Evolutionary conservation across 2,888 invertebrate species (phyloP), one percentile per base, ranked within the genome.

Genomic region (Diloba caeruleocephala): DNA sequence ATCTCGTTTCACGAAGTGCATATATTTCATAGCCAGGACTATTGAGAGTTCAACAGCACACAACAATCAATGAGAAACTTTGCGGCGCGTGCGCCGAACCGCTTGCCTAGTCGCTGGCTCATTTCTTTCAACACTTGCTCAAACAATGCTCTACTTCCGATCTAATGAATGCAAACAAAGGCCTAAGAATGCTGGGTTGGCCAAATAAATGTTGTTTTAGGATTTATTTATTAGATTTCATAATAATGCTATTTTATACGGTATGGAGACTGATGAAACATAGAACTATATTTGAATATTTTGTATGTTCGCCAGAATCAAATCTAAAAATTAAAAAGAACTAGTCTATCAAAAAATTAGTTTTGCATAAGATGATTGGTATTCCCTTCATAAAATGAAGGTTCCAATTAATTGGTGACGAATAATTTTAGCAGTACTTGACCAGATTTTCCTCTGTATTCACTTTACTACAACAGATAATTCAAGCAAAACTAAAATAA

Each of bases 81-180:
- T 39, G 28, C 42, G 37, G 44, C 50, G 50, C 58, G 59, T 64
- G 71, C 56, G 52, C 58, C 46, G 60, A n/a, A 42, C 48, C 44
- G 53, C 51, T 46, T 44, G 65, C 56, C 50, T 66, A 67, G 61
- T 46, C 58, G 54, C 63, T 80, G 83, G 68, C 50, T 67, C 71
- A 69, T 84, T 86, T 88, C 88, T 81, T 78, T 90, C 87, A 84
- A 84, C 90, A 89, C 87, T 83, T 84, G 84, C 79, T 83, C 74
- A 84, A 90, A 90, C 89, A 90, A 90, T 88, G 76, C 79, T 73
- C 71, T 60, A 81, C 81, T 85, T 83, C 80, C 80, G 81, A 82
- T 82, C 67, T 73, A 73, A 79, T 79, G 75, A 75, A 78, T 59
- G 74, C 77, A 81, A 81, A 79, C 81, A 81, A 73, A 60, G 50